A percentile compares a stretch with the other conserved stretches of the same genome.
phyloP scores from a whole-genome alignment of 2,888 invertebrate genomes.

The Ellobium chinense region DNA sequence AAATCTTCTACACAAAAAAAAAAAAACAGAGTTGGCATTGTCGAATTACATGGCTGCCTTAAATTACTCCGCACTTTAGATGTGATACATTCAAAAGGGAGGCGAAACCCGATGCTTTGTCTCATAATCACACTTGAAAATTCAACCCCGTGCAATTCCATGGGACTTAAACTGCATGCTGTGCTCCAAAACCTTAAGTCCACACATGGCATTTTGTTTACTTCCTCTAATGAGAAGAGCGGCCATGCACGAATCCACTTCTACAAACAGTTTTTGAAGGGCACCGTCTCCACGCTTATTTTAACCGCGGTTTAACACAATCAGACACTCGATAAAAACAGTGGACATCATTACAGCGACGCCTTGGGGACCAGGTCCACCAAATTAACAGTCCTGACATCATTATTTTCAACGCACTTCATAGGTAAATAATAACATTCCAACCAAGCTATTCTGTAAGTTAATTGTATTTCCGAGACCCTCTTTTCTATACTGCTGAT shows the following conservation, averaged over 20 bases:
- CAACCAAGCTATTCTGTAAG: not conserved
- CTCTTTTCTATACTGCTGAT: not conserved
- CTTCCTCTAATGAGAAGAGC: slow-evolving; percentile 28
- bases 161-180: slow-evolving; percentile 15
- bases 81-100: not conserved
- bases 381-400: slow-evolving; percentile 24
- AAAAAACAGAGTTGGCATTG: too few relatives aligned
- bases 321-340: slow-evolving; percentile 8
- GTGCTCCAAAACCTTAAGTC: slow-evolving; percentile 12
- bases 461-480: slow-evolving; percentile 15
- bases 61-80: not conserved
- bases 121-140: slow-evolving; percentile 11
- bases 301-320: slow-evolving; percentile 26
- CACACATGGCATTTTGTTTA: slow-evolving; percentile 21
- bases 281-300: slow-evolving; percentile 8
- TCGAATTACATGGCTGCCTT: not conserved
- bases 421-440: slow-evolving; percentile 38
- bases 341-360: slow-evolving; percentile 32
- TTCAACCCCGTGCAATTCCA: not conserved
- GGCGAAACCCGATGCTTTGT: not conserved
- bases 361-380: slow-evolving; percentile 24
- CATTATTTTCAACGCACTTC: slow-evolving; percentile 23
- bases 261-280: not conserved
- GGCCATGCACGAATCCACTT: slow-evolving; percentile 2
- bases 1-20: too few relatives aligned